Base-by-base conservation (phyloP, 1,140 invertebrate genomes). In the Bilobella aurantiaca region DNA sequence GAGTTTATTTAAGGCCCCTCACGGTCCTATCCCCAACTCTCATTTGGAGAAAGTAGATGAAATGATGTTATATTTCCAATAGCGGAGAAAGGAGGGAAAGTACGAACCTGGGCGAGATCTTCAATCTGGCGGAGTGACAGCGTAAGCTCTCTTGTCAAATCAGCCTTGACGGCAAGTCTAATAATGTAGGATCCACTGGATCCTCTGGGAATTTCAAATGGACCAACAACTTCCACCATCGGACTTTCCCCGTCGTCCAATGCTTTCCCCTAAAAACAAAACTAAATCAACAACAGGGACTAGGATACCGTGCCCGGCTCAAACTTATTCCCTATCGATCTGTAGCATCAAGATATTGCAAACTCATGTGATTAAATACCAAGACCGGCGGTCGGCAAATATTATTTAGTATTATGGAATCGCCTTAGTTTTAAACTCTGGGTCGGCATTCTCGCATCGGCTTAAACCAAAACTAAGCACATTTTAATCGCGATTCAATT, bases 61-160 rank as follows among this genome's bases (percentile, higher is more conserved):
- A 42, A 42, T 12, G 8, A 42, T 42, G 37, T n/a, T n/a, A n/a
- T n/a, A 42, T 8, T n/a, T n/a, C n/a, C n/a, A n/a, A 42, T 42
- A 42, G 8, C 8, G 23, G 49, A 23, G 49, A 53, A 53, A 5
- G 5, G 49, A 23, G 49, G 25, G 25, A 5, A 23, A 5, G 25
- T 12, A 23, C 49, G 5, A 53, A 53, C 49, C 49, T 53, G 49
- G 49, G 49, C 25, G 25, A 53, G 49, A 23, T 53, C 25, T 23
- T 23, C 12, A 23, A 53, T 53, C 49, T 23, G 12, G 49, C 25
- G 5, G 8, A 53, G 21, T 53, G 49, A 53, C 49, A 53, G 25
- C 49, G 49, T 53, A 53, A 53, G 49, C 49, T 53, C 49, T 53
- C 12, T 53, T 53, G 49, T 53, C 49, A 53, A 53, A 53, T 53